Evolutionary conservation across 1,140 invertebrate species (phyloP).

Genomic region (Brachionus sp.): DNA sequence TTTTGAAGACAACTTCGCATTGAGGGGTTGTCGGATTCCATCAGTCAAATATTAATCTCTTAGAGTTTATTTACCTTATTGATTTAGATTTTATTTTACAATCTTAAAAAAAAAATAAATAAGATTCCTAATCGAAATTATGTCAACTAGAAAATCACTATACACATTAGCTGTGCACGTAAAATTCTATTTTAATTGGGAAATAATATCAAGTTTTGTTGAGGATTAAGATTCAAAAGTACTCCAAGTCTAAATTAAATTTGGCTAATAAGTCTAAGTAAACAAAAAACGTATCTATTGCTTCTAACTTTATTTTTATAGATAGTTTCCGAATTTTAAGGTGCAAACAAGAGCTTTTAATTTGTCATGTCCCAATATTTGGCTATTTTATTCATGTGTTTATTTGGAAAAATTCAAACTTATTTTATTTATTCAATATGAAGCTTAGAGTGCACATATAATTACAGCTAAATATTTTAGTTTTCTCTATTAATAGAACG

Average conservation of each 20-base stretch:
- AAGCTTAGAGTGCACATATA: neutral
- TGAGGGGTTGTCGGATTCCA: neutral
- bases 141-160: neutral
- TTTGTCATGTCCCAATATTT: constrained; percentile 2
- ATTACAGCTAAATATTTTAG: neutral
- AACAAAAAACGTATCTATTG: neutral
- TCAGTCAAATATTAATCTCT: neutral
- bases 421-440: neutral
- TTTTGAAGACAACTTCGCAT: too few species aligned
- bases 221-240: constrained; percentile 2
- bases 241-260: neutral
- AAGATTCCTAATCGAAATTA: neutral
- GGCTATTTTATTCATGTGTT: neutral
- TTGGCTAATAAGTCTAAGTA: neutral
- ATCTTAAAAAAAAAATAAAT: neutral
- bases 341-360: neutral
- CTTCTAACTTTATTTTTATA: neutral
- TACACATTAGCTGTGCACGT: neutral
- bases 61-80: neutral
- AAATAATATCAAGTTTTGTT: neutral
- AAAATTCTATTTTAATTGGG: neutral
- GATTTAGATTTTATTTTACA: neutral
- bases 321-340: neutral
- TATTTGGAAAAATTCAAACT: neutral
- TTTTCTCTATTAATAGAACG: neutral